These are phyloP conservation scores for Pocillopora verrucosa DNA, from an alignment of 64 coral and sea anemone species.

Conservation along the genomic window DNA sequence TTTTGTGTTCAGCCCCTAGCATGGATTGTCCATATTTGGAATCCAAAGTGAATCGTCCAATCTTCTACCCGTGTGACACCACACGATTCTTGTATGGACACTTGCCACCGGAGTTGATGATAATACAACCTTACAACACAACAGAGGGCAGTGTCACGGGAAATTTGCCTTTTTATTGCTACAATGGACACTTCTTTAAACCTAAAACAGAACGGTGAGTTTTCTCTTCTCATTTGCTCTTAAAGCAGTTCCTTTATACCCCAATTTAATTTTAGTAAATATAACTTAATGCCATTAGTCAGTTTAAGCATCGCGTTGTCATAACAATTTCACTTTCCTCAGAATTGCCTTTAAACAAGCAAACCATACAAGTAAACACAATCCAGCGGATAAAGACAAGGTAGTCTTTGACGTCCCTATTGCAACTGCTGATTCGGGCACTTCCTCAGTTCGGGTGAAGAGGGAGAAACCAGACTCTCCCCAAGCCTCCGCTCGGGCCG, in stretches of 20 bases:
- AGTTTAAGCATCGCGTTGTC: too few species aligned
- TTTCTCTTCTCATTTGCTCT: too few species aligned
- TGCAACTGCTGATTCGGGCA: not conserved
- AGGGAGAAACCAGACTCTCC: slow-evolving; percentile 6
- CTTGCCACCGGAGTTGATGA: not conserved
- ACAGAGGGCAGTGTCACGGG: not conserved
- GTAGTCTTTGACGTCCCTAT: not conserved
- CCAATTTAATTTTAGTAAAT: too few species aligned
- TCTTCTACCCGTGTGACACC: not conserved
- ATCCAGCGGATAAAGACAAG: not conserved
- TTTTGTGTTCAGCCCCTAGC: too few species aligned
- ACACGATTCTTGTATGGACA: not conserved
- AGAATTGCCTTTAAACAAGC: not conserved
- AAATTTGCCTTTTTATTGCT: not conserved
- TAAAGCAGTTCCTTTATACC: too few species aligned
- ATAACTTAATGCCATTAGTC: too few species aligned
- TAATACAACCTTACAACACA: not conserved
- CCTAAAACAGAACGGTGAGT: not conserved
- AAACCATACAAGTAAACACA: not conserved
- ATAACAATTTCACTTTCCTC: not conserved
- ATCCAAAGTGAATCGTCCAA: not conserved
- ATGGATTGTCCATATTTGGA: too few species aligned
- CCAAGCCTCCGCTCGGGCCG: not conserved
- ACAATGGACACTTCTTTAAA: not conserved
- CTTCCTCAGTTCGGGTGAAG: not conserved